Percentiles rank a stretch among this genome's conserved stretches.
Conservation (phyloP, 2,888 invertebrate genomes). For the Amphipyra berbera region DNA sequence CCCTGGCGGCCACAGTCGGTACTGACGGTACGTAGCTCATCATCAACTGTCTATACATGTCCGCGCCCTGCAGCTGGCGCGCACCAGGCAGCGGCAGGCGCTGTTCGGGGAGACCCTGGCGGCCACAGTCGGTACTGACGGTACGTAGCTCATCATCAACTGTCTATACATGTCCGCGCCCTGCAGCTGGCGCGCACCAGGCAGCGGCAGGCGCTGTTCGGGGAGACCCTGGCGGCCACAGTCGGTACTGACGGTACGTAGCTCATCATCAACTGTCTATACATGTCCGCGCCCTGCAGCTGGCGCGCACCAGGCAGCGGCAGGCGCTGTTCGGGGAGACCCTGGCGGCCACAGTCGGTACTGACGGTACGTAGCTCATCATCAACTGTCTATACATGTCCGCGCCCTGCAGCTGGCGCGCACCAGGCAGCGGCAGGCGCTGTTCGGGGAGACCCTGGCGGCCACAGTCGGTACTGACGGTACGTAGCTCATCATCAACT, state of each 20-base stretch:
- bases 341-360: slow-evolving; percentile 93
- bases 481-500: slow-evolving; percentile 51
- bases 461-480: slow-evolving; percentile 91
- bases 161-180: no score
- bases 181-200: slow-evolving; percentile 92
- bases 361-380: slow-evolving; percentile 81
- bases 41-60: no score
- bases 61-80: slow-evolving; percentile 93
- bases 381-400: no score
- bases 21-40: slow-evolving; percentile 83
- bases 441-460: slow-evolving; percentile 98
- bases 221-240: slow-evolving; percentile 96
- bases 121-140: slow-evolving; percentile 91
- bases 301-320: slow-evolving; percentile 91
- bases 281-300: slow-evolving; percentile 94
- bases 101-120: slow-evolving; percentile 98
- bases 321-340: slow-evolving; percentile 97
- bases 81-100: slow-evolving; percentile 90
- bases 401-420: slow-evolving; percentile 93
- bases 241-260: slow-evolving; percentile 89
- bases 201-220: slow-evolving; percentile 93
- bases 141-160: slow-evolving; percentile 66
- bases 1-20: slow-evolving; percentile 94
- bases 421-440: slow-evolving; percentile 90
- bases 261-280: no score